Conservation (phyloP, 2,888 invertebrate species). For the Chloroclystis v-ata region DNA sequence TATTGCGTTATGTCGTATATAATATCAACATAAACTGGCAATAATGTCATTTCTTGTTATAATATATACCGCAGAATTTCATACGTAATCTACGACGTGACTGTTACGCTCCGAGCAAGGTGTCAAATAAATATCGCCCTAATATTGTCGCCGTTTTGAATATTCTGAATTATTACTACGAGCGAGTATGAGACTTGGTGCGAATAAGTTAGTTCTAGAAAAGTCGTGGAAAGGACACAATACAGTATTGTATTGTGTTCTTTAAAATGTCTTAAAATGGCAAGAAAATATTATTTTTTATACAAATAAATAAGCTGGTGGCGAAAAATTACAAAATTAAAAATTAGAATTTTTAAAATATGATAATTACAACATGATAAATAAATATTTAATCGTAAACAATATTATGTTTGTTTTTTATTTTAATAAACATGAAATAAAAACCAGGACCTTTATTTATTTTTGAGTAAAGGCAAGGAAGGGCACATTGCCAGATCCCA, state of each 20-base stretch:
- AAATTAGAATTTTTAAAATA: no score
- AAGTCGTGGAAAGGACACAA: no score
- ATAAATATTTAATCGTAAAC: no score
- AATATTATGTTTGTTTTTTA: no score
- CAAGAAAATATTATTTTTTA: no score
- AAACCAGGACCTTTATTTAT: no score
- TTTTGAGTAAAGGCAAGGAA: not conserved
- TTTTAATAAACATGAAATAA: no score
- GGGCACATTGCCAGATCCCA: not conserved
- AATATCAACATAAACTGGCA: conserved; percentile 34
- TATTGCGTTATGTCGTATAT: conserved; percentile 27
- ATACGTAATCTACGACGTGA: conserved; percentile 47
- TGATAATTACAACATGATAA: no score
- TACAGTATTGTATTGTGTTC: no score
- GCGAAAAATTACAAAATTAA: no score
- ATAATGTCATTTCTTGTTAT: conserved; percentile 47
- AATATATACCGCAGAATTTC: conserved; percentile 53
- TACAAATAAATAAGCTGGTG: no score
- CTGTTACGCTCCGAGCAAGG: conserved; percentile 40
- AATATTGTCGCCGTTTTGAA: conserved; percentile 25
- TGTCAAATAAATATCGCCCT: conserved; percentile 49
- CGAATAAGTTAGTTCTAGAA: not conserved
- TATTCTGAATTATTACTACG: conserved; percentile 18
- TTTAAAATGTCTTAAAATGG: no score
- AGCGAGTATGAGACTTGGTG: not conserved